Conservation (phyloP, 1,140 invertebrate species). For the Helicoverpa zea region DNA sequence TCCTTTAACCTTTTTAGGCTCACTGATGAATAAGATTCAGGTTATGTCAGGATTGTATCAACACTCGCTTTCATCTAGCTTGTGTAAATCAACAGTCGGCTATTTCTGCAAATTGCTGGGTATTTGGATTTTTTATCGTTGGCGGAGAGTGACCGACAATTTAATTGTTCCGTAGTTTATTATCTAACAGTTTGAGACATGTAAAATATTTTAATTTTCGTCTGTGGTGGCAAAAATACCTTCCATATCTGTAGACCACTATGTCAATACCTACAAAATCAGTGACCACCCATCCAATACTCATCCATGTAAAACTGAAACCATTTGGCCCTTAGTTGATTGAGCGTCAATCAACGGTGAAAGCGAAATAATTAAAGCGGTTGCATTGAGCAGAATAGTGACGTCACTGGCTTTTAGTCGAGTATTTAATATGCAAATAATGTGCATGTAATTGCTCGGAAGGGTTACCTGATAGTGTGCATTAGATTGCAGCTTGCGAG, state of each 20-base stretch:
- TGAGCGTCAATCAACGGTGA: slow-evolving; percentile 16
- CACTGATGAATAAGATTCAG: background rate
- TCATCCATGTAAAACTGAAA: background rate
- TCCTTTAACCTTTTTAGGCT: background rate
- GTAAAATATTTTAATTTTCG: too few relatives aligned
- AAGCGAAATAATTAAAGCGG: slow-evolving; percentile 19
- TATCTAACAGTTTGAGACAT: background rate
- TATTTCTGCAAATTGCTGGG: too few relatives aligned
- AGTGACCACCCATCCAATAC: slow-evolving; percentile 26
- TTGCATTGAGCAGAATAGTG: background rate
- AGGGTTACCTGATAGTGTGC: slow-evolving; percentile 4
- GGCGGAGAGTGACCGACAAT: too few relatives aligned
- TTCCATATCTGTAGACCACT: too few relatives aligned
- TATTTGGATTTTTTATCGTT: too few relatives aligned
- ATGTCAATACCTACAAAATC: background rate
- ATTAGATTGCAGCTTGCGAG: background rate
- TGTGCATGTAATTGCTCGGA: slow-evolving; percentile 13
- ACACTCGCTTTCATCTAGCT: too few relatives aligned
- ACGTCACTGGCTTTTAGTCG: slow-evolving; percentile 6
- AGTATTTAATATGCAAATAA: slow-evolving; percentile 30
- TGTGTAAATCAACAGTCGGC: too few relatives aligned
- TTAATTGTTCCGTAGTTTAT: too few relatives aligned
- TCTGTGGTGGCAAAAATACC: too few relatives aligned
- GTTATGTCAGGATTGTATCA: background rate
- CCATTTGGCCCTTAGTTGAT: slow-evolving; percentile 2